Evolutionary conservation across 2,797 vertebrate genomes (phyloP), one percentile per base, ranked within the genome.

Genomic region (Channa striata): DNA sequence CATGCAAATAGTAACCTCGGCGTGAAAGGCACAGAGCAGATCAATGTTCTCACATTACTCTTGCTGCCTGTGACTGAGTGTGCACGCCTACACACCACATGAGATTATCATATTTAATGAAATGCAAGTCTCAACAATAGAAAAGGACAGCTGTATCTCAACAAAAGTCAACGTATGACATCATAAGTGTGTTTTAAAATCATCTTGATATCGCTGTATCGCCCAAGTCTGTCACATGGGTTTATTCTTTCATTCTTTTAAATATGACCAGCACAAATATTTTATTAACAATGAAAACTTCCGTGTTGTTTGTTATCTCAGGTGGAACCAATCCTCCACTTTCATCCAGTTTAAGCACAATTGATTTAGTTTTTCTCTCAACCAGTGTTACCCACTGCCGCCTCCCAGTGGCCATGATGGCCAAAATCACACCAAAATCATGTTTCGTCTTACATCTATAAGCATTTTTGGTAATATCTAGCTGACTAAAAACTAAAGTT

Each of bases 41-140:
- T 94, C 87, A 90, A 85, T 89, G 90, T 93, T 91, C 91, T 91
- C 91, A 91, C 84, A 89, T 89, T 77, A 87, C 76, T 90, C 80
- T 83, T 76, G 59, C 83, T 84, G 74, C 82, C 78, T 71, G 80
- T 87, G 83, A 85, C 86, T 86, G 86, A 84, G 83, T 82, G 82
- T 84, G 74, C 77, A 80, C 79, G 62, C 81, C 86, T 70, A 79
- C 84, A 68, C 65, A 50, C 68, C 79, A 47, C 80, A 76, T 70
- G 53, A 72, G 60, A 77, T 75, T 78, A 80, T 81, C 47, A 80
- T 74, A 74, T 83, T 69, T 86, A 84, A 84, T 88, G 60, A 81
- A 79, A 90, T 82, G 79, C 74, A 78, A n/a, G 2, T 47, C 47
- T 40, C 7, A 84, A 90, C 88, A 92, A 90, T 76, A 46, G 76